A percentile compares a stretch with the other conserved stretches of the same genome.
phyloP scores from a whole-genome alignment of 2,888 invertebrate genomes.

The Pseudolycoriella hygida region DNA sequence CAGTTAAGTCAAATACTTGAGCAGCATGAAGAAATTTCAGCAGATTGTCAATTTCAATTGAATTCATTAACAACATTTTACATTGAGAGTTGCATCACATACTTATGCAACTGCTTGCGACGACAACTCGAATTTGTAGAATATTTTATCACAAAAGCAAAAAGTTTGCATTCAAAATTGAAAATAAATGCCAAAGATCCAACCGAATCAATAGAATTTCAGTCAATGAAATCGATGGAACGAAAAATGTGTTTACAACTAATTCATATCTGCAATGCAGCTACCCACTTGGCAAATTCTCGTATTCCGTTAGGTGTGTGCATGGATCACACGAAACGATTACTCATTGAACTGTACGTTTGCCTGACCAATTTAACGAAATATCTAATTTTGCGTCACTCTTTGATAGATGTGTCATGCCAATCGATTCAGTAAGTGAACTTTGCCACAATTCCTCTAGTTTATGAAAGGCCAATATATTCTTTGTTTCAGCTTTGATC shows the following conservation, averaged over 20 bases:
- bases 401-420: constrained; percentile 17
- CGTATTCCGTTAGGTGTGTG: constrained; percentile 33
- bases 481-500: constrained; percentile 29
- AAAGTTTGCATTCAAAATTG: constrained; percentile 28
- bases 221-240: constrained; percentile 33
- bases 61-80: constrained; percentile 20
- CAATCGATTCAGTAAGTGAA: constrained; percentile 21
- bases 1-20: constrained; percentile 17
- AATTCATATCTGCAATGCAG: constrained; percentile 33
- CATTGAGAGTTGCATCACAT: constrained; percentile 13
- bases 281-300: constrained; percentile 33
- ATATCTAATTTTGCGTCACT: constrained; percentile 36
- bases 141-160: constrained; percentile 28
- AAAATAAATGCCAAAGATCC: constrained; percentile 29
- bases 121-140: constrained; percentile 25
- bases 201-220: constrained; percentile 26
- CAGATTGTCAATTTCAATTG: constrained; percentile 13
- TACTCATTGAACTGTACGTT: constrained; percentile 35
- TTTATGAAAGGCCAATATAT: no score
- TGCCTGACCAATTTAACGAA: constrained; percentile 37
- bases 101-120: constrained; percentile 18
- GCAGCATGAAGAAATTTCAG: constrained; percentile 1
- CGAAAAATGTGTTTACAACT: constrained; percentile 39
- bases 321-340: constrained; percentile 36
- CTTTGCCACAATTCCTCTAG: constrained; percentile 9